A percentile compares a stretch with the other conserved stretches of the same genome.
These are phyloP conservation scores for Macrosteles quadrilineatus DNA, from an alignment of 1,140 invertebrate genomes.

Conservation along the genomic window DNA sequence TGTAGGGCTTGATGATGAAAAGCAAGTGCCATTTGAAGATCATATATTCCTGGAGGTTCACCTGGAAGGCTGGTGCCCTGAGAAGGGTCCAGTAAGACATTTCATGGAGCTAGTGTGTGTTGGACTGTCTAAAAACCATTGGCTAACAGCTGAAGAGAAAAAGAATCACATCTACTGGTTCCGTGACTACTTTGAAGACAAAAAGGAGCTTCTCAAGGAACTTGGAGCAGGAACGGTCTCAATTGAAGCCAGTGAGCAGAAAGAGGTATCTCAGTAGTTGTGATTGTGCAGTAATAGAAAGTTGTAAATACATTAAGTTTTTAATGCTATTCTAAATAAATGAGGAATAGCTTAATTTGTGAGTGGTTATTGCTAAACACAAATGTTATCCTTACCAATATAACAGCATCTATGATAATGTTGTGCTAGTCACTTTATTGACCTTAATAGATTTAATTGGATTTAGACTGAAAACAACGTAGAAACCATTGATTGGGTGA, in stretches of 20 bases:
- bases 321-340: too few relatives aligned
- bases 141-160: conserved; percentile 76
- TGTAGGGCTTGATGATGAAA: conserved; percentile 76
- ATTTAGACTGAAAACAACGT: too few relatives aligned
- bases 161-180: conserved; percentile 92
- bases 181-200: conserved; percentile 84
- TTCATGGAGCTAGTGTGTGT: conserved; percentile 96
- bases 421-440: too few relatives aligned
- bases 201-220: conserved; percentile 71
- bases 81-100: conserved; percentile 83
- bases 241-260: background rate
- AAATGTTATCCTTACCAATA: too few relatives aligned
- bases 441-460: too few relatives aligned
- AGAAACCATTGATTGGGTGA: too few relatives aligned
- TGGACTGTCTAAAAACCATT: conserved; percentile 94
- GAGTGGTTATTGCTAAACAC: too few relatives aligned
- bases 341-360: too few relatives aligned
- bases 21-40: conserved; percentile 80
- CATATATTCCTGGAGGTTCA: conserved; percentile 92
- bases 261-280: conserved; percentile 10
- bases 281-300: too few relatives aligned
- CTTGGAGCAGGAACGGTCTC: conserved; percentile 51
- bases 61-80: conserved; percentile 86
- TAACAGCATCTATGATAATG: too few relatives aligned
- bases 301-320: too few relatives aligned